A percentile compares a stretch with the other conserved stretches of the same genome.
Evolutionary conservation across 2,888 invertebrate species (phyloP).

Genomic region (Oegoconia quadripuncta): DNA sequence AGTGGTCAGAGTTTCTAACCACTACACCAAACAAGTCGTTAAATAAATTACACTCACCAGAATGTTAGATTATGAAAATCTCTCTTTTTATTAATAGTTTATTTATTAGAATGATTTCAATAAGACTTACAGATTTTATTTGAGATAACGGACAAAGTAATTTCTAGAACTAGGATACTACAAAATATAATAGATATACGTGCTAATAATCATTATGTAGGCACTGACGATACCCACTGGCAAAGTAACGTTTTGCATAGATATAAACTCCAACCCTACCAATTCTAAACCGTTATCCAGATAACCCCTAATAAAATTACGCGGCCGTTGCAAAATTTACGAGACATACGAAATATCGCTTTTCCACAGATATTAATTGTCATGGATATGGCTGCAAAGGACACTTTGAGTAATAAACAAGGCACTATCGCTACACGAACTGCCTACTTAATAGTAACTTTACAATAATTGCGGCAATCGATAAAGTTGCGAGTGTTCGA

Average conservation of each 20-base stretch:
- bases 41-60: no score
- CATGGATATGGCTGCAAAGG: slow-evolving; percentile 47
- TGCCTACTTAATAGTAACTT: slow-evolving; percentile 35
- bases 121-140: no score
- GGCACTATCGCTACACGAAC: slow-evolving; percentile 47
- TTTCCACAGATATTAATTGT: slow-evolving; percentile 57
- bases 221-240: not conserved
- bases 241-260: not conserved
- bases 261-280: slow-evolving; percentile 33
- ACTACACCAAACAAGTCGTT: no score
- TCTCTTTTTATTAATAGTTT: no score
- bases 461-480: slow-evolving; percentile 37
- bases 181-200: no score
- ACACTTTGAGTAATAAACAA: slow-evolving; percentile 58
- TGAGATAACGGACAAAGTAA: no score
- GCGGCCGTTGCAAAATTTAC: slow-evolving; percentile 56
- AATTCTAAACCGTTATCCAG: slow-evolving; percentile 53
- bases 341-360: slow-evolving; percentile 55
- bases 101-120: no score
- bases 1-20: no score
- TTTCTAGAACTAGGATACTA: no score
- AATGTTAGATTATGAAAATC: no score
- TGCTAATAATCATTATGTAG: no score
- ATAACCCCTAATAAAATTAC: slow-evolving; percentile 64
- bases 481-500: slow-evolving; percentile 31